A percentile compares a stretch with the other conserved stretches of the same genome.
Conservation (phyloP, 2,888 invertebrate species). For the Seira ritae region DNA sequence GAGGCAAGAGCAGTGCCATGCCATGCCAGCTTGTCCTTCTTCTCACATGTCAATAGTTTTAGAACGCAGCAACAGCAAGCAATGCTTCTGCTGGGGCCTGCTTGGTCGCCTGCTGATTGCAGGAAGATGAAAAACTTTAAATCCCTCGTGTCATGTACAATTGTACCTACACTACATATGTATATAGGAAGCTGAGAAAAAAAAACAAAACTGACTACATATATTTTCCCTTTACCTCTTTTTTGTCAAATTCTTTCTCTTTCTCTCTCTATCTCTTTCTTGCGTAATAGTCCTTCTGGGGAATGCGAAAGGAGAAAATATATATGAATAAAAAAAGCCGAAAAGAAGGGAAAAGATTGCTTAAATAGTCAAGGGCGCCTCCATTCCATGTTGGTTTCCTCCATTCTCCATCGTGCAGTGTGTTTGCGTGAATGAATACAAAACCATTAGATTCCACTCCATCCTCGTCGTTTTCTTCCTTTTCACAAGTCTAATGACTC, state of each 20-base stretch:
- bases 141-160: slow-evolving; percentile 14
- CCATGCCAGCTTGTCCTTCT: too few species aligned
- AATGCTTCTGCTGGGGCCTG: background rate
- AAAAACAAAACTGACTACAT: slow-evolving; percentile 13
- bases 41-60: too few species aligned
- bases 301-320: background rate
- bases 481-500: slow-evolving; percentile 56
- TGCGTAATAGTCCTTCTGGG: background rate
- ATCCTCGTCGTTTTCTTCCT: slow-evolving; percentile 48
- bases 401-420: too few species aligned
- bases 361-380: background rate
- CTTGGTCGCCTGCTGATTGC: slow-evolving; percentile 2
- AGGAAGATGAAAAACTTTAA: slow-evolving; percentile 19
- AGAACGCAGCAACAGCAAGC: too few species aligned
- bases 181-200: slow-evolving; percentile 15
- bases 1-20: too few species aligned
- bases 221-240: slow-evolving; percentile 2
- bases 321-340: background rate
- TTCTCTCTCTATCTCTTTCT: background rate
- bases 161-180: too few species aligned
- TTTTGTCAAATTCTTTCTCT: background rate
- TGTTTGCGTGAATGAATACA: slow-evolving; percentile 36
- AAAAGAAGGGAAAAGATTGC: slow-evolving; percentile 4
- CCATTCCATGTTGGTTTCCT: too few species aligned
- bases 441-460: slow-evolving; percentile 53